Evolutionary conservation across 2,888 invertebrate genomes (phyloP).

Genomic region (Theristus sp.): DNA sequence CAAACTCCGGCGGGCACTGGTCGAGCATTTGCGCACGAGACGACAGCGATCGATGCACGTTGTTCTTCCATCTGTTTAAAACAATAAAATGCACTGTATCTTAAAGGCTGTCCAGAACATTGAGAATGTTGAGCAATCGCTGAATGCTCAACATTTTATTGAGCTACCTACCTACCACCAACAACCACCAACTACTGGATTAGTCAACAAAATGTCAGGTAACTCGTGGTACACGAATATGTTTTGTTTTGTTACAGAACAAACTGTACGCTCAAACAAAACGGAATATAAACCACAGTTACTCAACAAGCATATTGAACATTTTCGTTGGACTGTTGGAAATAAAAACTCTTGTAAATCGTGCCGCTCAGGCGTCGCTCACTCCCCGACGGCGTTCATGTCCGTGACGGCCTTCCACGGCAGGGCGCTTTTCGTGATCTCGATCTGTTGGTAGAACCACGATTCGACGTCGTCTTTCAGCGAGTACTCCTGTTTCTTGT

Average conservation of each 20-base stretch:
- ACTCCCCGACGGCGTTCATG: neutral
- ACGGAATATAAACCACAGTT: no score
- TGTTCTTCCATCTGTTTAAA: neutral
- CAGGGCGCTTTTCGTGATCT: neutral
- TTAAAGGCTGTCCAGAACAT: neutral
- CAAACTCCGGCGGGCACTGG: neutral
- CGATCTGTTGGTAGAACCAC: slow-evolving; percentile 1
- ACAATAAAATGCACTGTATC: no score
- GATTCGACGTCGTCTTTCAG: neutral
- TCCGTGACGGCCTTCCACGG: neutral
- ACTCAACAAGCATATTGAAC: no score
- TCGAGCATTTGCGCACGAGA: neutral
- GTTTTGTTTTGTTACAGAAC: no score
- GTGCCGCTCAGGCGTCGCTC: no score
- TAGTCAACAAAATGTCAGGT: no score
- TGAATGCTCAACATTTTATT: neutral
- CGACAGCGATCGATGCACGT: neutral
- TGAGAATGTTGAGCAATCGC: neutral
- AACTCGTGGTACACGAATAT: no score
- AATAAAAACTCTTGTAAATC: no score
- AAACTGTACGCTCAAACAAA: no score
- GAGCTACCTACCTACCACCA: neutral
- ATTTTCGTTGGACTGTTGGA: no score
- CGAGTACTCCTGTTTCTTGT: neutral
- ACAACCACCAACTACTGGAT: neutral